These are phyloP conservation scores for Melanotaenia boesemani DNA, from an alignment of 2,797 vertebrate genomes.

Conservation along the genomic window DNA sequence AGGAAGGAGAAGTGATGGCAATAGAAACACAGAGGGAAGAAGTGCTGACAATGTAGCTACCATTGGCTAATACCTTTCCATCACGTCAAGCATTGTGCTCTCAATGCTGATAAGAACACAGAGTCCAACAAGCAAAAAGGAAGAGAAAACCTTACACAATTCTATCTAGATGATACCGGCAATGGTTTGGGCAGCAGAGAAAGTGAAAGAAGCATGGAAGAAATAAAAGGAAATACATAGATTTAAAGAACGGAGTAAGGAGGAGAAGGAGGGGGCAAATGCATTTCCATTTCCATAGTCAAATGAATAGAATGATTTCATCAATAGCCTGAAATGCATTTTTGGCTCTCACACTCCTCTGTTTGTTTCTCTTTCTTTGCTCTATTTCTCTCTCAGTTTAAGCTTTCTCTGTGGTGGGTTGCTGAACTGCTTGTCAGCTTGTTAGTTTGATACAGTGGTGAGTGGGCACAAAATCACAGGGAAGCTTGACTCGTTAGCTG, in stretches of 20 bases:
- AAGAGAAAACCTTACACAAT: constrained; percentile 70
- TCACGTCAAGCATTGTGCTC: constrained; percentile 82
- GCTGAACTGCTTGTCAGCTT: constrained; percentile 62
- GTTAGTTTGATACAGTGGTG: constrained; percentile 35
- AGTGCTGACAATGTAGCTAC: constrained; percentile 80
- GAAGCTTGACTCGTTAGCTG: constrained; percentile 15
- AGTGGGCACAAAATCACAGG: neutral
- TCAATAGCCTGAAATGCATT: constrained; percentile 70
- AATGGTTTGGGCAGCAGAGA: constrained; percentile 41
- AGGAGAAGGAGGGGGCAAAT: constrained; percentile 42
- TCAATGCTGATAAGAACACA: constrained; percentile 81
- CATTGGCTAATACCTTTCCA: constrained; percentile 81
- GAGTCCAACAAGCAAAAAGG: constrained; percentile 81
- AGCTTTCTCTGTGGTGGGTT: constrained; percentile 47
- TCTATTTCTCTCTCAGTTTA: constrained; percentile 43
- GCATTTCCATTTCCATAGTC: constrained; percentile 75
- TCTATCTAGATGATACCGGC: constrained; percentile 77
- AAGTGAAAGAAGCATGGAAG: constrained; percentile 51
- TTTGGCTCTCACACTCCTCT: constrained; percentile 41
- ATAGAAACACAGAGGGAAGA: constrained; percentile 65
- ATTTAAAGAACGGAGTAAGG: constrained; percentile 65
- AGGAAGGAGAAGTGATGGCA: constrained; percentile 60
- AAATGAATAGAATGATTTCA: constrained; percentile 73
- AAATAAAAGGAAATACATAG: constrained; percentile 63
- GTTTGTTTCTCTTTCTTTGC: constrained; percentile 54